Evolutionary conservation across 2,113 vertebrate genomes (phyloP), one percentile per base, ranked within the genome.

Genomic region (Junco hyemalis): DNA sequence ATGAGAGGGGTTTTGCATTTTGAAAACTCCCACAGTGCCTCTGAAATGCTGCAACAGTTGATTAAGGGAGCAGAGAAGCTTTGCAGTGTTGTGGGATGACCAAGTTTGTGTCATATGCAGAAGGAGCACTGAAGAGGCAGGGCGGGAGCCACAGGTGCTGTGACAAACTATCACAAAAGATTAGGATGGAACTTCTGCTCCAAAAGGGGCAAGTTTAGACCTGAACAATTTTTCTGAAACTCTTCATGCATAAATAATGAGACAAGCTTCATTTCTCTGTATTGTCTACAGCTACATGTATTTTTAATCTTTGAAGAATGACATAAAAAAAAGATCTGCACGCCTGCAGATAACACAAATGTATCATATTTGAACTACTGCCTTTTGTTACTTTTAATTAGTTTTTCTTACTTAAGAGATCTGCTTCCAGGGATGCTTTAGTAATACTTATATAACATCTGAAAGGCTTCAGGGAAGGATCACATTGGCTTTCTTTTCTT

Each of bases 161-260:
- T 50, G 50, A 81, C 72, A 76, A 94, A 66, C 28, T 40, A 33
- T 33, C 28, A 38, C 15, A 29, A 19, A 73, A 73, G n/a, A 88
- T 77, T 19, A 77, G 26, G 21, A 21, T 60, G 57, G 81, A 90
- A 81, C 61, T 82, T 50, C 25, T 29, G 33, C 56, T 93, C n/a
- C 53, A 20, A 36, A 79, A 92, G 14, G 28, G 56, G 35, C 87
- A 94, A 35, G 85, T 93, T 90, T 50, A 77, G 90, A 91, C 88
- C 36, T 63, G 74, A 92, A 38, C 23, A 56, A 22, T 80, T 95
- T 35, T 94, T 93, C 54, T 66, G 84, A 96, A 95, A 95, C 33
- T 74, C 73, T 50, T 84, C 35, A 29, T 80, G 53, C 48, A 33
- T 24, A 77, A 40, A 57, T 77, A 73, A 82, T 19, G 35, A 90